Base-by-base conservation (phyloP, 2,797 vertebrate species). In the Sebastiscus albofasciatus region DNA sequence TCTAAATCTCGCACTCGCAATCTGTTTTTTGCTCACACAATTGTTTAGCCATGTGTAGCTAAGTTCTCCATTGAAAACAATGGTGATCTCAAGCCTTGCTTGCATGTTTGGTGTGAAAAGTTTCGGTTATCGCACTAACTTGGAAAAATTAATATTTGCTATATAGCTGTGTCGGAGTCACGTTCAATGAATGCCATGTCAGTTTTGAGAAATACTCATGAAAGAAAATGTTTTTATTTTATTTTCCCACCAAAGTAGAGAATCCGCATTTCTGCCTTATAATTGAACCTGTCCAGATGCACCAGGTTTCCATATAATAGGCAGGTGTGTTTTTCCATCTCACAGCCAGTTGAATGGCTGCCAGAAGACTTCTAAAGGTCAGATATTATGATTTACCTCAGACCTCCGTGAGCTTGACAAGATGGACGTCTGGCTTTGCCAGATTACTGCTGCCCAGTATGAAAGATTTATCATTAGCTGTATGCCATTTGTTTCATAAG, bases 361-460 rank as follows among this genome's bases (percentile, higher is more conserved):
- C 52, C 34, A 69, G 34, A 79, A 54, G 42, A 75, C 46, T 65
- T 87, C 55, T 73, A 80, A 84, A 90, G 75, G 76, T 85, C 81
- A 74, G 24, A 14, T 66, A 36, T 78, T 33, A 68, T 82, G 49
- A 88, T 73, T 79, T 87, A 84, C 34, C 9, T 86, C 69, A 46
- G 74, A 80, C 74, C 42, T 76, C 31, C 60, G 8, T 26, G 34
- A 70, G 65, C 67, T 56, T 61, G 72, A 86, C 72, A 59, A 84
- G 79, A 69, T 26, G 34, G 72, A 84, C 22, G 29, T 75, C 70
- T 67, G 64, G 64, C 76, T 82, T 77, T 59, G 61, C 5, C 8
- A 59, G 70, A 83, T 83, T 42, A 49, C 31, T 42, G 14, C 81
- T n/a, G 26, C 67, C 36, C 64, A 29, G 7, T 77, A 34, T 60